Base-by-base conservation (phyloP, 1,140 invertebrate species). In the Xylocopa sonorina region DNA sequence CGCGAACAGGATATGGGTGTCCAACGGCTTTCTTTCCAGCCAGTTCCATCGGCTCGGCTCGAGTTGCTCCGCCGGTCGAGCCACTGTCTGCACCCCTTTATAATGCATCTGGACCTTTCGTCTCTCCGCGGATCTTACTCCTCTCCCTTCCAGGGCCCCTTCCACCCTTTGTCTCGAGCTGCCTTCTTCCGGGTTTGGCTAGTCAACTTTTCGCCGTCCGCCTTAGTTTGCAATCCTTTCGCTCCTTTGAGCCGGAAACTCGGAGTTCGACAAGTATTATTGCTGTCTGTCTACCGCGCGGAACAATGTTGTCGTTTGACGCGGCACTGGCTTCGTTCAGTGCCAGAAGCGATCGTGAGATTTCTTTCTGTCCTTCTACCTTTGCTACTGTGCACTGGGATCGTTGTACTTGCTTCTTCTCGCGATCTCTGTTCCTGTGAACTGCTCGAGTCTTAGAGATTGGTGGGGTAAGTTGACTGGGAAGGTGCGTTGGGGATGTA, bases 11-110 rank as follows among this genome's bases (percentile, higher is more conserved):
- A 78, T 68, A 78, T 48, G 69, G n/a, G 58, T 64, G 60, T 78
- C 77, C 68, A 50, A 64, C 68, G 41, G 68, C 69, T 78, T 78
- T 78, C 69, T 64, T 62, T 72, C 58, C 77, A 46, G 58, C 58
- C 48, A 63, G 48, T 73, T 78, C 58, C 69, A 78, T 78, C 77
- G 64, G 77, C 62, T 78, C 77, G 64, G 77, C 62, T 64, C 67
- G 55, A 71, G 75, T 60, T 41, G 75, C 53, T 41, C 41, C 16
- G 41, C 29, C n/a, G 43, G 34, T 38, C 21, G 46, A 51, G 67
- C n/a, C 0, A 48, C 62, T 21, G 58, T 77, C 75, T 77, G 16
- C n/a, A n/a, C 41, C 43, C 53, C 75, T 71, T 77, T 77, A 60
- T 69, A 77, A 77, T 69, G 75, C 66, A 77, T 77, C 75, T 21